Evolutionary conservation across 1,140 invertebrate genomes (phyloP).

Genomic region (Drosophila truncata): DNA sequence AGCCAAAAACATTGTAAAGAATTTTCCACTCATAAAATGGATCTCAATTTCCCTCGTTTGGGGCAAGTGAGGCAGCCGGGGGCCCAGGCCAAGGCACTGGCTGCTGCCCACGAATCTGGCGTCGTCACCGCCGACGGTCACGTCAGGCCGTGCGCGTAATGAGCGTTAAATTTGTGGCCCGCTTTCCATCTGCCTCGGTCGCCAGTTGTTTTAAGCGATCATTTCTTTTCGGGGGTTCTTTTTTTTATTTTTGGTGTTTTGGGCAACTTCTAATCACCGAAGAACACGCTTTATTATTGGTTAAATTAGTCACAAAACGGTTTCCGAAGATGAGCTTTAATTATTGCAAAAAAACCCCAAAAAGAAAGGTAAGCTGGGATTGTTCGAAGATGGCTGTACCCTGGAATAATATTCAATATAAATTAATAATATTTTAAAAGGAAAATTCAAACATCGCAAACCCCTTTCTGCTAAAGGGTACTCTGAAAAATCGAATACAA

Average conservation of each 20-base stretch:
- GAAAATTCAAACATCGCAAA: background rate
- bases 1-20: slow-evolving; percentile 59
- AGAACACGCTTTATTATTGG: slow-evolving; percentile 76
- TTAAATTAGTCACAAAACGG: slow-evolving; percentile 83
- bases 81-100: slow-evolving; percentile 4
- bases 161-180: slow-evolving; percentile 78
- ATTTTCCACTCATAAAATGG: slow-evolving; percentile 54
- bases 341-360: slow-evolving; percentile 60
- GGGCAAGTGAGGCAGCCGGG: slow-evolving; percentile 22
- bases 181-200: slow-evolving; percentile 40
- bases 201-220: slow-evolving; percentile 33
- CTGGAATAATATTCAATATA: background rate
- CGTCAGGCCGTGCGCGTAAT: slow-evolving; percentile 78
- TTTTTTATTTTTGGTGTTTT: slow-evolving; percentile 42
- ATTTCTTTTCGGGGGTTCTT: slow-evolving; percentile 15
- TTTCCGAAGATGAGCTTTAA: slow-evolving; percentile 75
- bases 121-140: slow-evolving; percentile 62
- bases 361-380: background rate
- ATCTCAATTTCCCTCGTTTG: slow-evolving; percentile 71
- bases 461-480: background rate
- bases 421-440: background rate
- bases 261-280: slow-evolving; percentile 75
- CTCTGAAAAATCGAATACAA: background rate
- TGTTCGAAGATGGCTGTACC: background rate
- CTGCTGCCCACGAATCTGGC: slow-evolving; percentile 68